These are phyloP conservation scores for Watsonalla binaria DNA, from an alignment of 2,888 invertebrate genomes.

Conservation along the genomic window DNA sequence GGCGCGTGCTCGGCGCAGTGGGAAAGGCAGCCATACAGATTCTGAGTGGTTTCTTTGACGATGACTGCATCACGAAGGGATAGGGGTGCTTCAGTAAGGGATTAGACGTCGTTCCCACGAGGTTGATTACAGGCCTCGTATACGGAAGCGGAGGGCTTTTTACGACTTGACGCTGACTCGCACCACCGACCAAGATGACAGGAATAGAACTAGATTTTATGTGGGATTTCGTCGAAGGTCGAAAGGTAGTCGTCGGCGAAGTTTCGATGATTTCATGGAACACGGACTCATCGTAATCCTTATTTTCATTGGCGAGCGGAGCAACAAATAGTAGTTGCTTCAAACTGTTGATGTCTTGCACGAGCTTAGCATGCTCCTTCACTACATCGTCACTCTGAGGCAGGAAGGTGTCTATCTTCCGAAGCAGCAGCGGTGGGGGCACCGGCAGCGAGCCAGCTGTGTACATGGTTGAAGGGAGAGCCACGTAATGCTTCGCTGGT, in stretches of 20 bases:
- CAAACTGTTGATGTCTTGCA: constrained; percentile 67
- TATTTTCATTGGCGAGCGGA: constrained; percentile 48
- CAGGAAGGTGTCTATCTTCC: constrained; percentile 34
- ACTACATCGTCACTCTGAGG: constrained; percentile 50
- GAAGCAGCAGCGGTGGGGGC: constrained; percentile 21
- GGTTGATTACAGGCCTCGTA: constrained; percentile 46
- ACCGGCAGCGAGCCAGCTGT: constrained; percentile 9
- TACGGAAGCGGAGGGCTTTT: constrained; percentile 45
- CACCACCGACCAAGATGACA: constrained; percentile 54
- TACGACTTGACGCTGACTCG: constrained; percentile 48
- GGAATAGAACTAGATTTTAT: constrained; percentile 46
- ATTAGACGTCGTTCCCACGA: constrained; percentile 59
- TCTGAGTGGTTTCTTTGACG: constrained; percentile 45
- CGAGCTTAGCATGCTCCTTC: constrained; percentile 68
- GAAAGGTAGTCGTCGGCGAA: constrained; percentile 31
- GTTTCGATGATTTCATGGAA: constrained; percentile 65
- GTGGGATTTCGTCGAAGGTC: constrained; percentile 12
- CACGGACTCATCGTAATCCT: constrained; percentile 66
- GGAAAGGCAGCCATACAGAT: constrained; percentile 54
- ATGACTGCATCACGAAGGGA: constrained; percentile 53
- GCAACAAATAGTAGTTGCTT: constrained; percentile 55
- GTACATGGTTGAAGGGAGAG: constrained; percentile 14
- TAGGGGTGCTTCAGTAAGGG: constrained; percentile 60
- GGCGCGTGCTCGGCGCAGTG: constrained; percentile 38
- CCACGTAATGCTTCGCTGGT: constrained; percentile 13